Conservation (phyloP, 2,797 vertebrate genomes). For the Neopelma chrysocephalum region DNA sequence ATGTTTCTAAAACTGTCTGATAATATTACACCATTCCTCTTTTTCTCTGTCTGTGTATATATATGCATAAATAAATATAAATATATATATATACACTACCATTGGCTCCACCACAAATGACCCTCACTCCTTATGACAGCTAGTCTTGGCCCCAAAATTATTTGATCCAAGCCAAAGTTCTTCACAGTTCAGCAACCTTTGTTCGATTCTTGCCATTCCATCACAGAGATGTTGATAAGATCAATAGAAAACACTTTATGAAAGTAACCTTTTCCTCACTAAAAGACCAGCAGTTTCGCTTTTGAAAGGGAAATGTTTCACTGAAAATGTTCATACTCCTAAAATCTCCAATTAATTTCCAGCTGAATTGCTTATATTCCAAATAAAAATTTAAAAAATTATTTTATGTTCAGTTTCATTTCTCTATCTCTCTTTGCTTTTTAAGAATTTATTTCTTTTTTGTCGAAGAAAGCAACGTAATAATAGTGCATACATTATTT, state of each 20-base stretch:
- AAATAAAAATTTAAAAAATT: neutral
- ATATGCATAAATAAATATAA: too few species aligned
- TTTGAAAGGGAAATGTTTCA: neutral
- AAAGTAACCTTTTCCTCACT: neutral
- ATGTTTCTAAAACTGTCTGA: neutral
- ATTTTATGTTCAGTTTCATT: neutral
- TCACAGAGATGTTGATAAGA: neutral
- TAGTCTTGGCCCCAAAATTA: neutral
- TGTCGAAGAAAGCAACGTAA: neutral
- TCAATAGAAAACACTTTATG: neutral
- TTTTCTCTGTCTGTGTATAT: neutral
- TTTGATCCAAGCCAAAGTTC: neutral
- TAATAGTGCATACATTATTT: neutral
- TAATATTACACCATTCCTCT: neutral
- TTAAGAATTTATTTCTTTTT: neutral
- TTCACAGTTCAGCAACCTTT: neutral
- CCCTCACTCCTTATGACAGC: neutral
- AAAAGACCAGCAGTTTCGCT: neutral
- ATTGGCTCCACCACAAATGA: neutral
- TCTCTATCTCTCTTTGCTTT: neutral
- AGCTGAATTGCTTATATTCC: neutral
- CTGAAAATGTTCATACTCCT: neutral
- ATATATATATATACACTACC: neutral
- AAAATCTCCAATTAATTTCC: neutral
- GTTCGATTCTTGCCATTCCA: neutral